Evolutionary conservation across 2,797 vertebrate genomes (phyloP), one percentile per base, ranked within the genome.

Genomic region (Momotus momota): DNA sequence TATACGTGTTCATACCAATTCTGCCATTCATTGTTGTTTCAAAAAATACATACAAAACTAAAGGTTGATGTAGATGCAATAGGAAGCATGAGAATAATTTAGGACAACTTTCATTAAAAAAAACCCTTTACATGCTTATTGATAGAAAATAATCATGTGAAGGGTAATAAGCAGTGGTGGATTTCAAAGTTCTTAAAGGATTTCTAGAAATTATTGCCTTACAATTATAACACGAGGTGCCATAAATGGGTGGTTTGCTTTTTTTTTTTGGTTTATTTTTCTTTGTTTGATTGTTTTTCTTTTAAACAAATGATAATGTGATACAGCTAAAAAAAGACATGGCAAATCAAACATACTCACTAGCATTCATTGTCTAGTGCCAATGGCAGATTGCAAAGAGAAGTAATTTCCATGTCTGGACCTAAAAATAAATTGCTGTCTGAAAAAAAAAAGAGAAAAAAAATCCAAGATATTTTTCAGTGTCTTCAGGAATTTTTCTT

Each of bases 121-220:
- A 71, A 57, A 6, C 9, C 1, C 9, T n/a, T 4, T 45, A 10
- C 29, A 7, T 18, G 5, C 48, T n/a, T 61, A 43, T 15, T 66
- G 14, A 52, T n/a, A 43, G 45, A 35, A 91, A 94, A 41, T 27
- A 0, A 25, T 60, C 4, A 27, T 9, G 3, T 33, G 43, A 90
- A 54, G 7, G 3, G 5, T 26, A 60, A 51, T 13, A 81, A 38
- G 4, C 16, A 0, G 0, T 75, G 8, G 3, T 48, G 6, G 7
- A 52, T 75, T 87, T 79, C 13, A 40, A 71, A 54, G 14, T n/a
- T 90, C 25, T 75, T 48, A 61, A 77, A 41, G 7, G 1, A 11
- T n/a, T 77, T 7, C 9, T 41, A 20, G 17, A 80, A 80, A 52
- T 31, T 8, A 33, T 26, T 41, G 3, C 41, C 55, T 82, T 38